phyloP scores from a whole-genome alignment of 2,888 invertebrate genomes.

The Parnassius smintheus region DNA sequence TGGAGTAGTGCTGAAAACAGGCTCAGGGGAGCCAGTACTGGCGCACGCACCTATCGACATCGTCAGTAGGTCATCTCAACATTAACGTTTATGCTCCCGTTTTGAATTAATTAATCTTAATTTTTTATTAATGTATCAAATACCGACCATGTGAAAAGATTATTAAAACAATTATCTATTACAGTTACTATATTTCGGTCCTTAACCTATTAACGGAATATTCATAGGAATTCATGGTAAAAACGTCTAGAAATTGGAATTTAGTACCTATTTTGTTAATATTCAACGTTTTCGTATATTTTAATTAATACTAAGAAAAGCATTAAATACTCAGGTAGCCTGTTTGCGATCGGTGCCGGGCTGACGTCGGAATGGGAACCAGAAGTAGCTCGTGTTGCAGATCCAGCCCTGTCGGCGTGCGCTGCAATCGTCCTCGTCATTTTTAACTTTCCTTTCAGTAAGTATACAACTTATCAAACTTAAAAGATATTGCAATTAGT shows the following conservation, averaged over 20 bases:
- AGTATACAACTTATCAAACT: slow-evolving; percentile 34
- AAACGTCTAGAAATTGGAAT: no score
- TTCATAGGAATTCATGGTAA: no score
- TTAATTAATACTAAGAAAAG: no score
- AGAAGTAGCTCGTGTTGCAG: slow-evolving; percentile 79
- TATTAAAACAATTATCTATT: no score
- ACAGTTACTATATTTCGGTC: no score
- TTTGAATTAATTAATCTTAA: no score
- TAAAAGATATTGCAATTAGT: no score
- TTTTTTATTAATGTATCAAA: no score
- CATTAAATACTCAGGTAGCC: slow-evolving; percentile 77
- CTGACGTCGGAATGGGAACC: slow-evolving; percentile 72
- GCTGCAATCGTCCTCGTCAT: slow-evolving; percentile 86
- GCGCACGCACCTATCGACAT: slow-evolving; percentile 74
- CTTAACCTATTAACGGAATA: no score
- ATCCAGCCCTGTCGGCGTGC: slow-evolving; percentile 88
- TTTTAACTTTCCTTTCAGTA: slow-evolving; percentile 90
- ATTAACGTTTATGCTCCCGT: neutral
- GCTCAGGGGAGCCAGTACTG: slow-evolving; percentile 65
- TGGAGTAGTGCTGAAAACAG: slow-evolving; percentile 69
- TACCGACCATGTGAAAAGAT: no score
- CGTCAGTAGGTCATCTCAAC: slow-evolving; percentile 56
- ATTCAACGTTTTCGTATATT: no score
- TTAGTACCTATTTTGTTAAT: no score
- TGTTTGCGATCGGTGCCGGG: slow-evolving; percentile 85